Percentiles rank a stretch among this genome's conserved stretches.
Evolutionary conservation across 2,888 invertebrate genomes (phyloP).

Genomic region (Dicranocentrus wangi): DNA sequence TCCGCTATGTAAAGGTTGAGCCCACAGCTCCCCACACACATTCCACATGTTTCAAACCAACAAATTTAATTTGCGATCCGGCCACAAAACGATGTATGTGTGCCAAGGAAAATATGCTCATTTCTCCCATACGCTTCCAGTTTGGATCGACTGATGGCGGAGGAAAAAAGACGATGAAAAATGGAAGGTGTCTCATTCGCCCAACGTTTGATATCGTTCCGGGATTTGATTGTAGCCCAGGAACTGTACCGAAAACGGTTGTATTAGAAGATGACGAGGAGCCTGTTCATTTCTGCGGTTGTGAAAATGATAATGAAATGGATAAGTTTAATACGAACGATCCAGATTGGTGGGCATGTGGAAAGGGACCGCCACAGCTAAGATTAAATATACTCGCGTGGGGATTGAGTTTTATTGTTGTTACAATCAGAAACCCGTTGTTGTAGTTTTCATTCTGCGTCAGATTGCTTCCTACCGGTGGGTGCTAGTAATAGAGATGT

Average conservation of each 20-base stretch:
- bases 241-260: neutral
- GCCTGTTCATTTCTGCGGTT: conserved; percentile 1
- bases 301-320: neutral
- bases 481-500: no score
- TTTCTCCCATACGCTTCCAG: conserved; percentile 19
- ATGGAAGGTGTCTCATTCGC: conserved; percentile 20
- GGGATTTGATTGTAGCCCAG: conserved; percentile 33
- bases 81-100: conserved; percentile 5
- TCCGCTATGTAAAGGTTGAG: neutral
- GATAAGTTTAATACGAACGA: conserved; percentile 20
- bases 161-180: neutral
- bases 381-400: no score
- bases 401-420: neutral
- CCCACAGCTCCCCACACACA: neutral
- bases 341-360: conserved; percentile 37
- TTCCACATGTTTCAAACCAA: conserved; percentile 16
- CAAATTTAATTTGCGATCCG: conserved; percentile 27
- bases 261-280: neutral
- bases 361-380: neutral
- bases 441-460: no score
- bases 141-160: conserved; percentile 5
- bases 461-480: no score
- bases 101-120: neutral
- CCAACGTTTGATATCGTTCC: conserved; percentile 22
- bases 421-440: no score